Evolutionary conservation across 1,140 invertebrate genomes (phyloP), one percentile per base, ranked within the genome.

Genomic region (Drosophila pandora): DNA sequence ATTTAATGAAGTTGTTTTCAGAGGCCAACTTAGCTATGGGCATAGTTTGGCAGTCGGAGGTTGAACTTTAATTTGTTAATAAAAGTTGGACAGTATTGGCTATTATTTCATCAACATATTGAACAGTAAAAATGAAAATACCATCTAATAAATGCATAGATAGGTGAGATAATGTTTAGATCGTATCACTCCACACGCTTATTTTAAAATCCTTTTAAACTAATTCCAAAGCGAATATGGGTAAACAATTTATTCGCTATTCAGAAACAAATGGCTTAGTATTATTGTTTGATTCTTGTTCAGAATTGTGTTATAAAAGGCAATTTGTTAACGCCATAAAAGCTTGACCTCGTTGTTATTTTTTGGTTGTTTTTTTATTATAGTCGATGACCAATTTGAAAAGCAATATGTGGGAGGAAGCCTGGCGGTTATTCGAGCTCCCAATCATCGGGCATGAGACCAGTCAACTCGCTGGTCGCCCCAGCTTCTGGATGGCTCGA

Each of bases 261-360:
- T 17, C 32, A 37, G 17, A 67, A 63, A 72, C 80, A 69, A 80
- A 80, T 73, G 56, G 71, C 13, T 53, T 37, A 75, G 62, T 71
- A 74, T 74, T 60, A 77, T 71, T 83, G 67, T 63, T 48, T 22
- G 62, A 48, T 50, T 73, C 62, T 60, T 49, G 74, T 50, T 60
- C 37, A 72, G 82, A 79, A 88, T 79, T 83, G 79, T 82, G 83
- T 76, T 83, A 83, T 87, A 88, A 87, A 87, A 88, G 70, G 71
- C 79, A 82, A 87, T 87, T 87, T 87, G 83, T 88, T 88, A 88
- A 82, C 83, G 71, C 83, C 79, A 83, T 76, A 87, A 88, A 85
- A 87, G 56, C 67, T 67, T 45, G 53, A 76, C 59, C 68, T 64
- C 58, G 41, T 47, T 57, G 70, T 75, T 39, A n/a, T 62, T 56